Conservation (phyloP, 1,140 invertebrate species). For the Trichogramma pretiosum region DNA sequence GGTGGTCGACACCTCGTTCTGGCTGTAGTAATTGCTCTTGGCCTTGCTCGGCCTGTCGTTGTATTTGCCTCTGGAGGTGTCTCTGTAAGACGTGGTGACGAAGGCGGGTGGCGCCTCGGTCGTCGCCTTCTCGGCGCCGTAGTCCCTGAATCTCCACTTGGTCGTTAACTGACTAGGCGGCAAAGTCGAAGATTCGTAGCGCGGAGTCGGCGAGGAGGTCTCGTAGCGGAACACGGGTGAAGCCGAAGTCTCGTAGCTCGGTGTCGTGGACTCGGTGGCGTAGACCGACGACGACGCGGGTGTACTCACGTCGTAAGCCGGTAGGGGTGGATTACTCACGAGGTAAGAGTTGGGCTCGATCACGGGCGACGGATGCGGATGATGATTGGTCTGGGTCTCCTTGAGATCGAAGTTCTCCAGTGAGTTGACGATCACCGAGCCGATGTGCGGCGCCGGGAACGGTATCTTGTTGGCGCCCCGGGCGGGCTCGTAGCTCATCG, state of each 20-base stretch:
- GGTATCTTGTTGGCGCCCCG: slow-evolving; percentile 73
- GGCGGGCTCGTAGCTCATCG: slow-evolving; percentile 70
- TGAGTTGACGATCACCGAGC: slow-evolving; percentile 65
- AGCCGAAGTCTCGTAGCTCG: slow-evolving; percentile 26
- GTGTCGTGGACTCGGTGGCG: slow-evolving; percentile 25
- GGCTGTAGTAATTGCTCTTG: slow-evolving; percentile 14
- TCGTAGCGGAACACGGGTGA: too few relatives aligned
- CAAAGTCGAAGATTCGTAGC: slow-evolving; percentile 23
- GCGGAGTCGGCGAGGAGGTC: slow-evolving; percentile 26
- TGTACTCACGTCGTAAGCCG: slow-evolving; percentile 28
- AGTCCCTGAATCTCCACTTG: slow-evolving; percentile 28
- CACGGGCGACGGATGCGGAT: slow-evolving; percentile 25
- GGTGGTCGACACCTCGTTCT: slow-evolving; percentile 9
- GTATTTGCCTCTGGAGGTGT: slow-evolving; percentile 17
- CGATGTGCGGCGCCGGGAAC: slow-evolving; percentile 74
- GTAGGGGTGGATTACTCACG: slow-evolving; percentile 19
- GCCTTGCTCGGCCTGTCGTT: slow-evolving; percentile 18
- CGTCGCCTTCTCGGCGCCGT: slow-evolving; percentile 23
- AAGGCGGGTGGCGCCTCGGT: slow-evolving; percentile 16
- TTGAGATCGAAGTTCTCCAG: slow-evolving; percentile 23
- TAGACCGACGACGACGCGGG: slow-evolving; percentile 26
- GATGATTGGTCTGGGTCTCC: slow-evolving; percentile 20
- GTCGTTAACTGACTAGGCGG: slow-evolving; percentile 19
- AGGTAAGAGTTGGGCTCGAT: slow-evolving; percentile 34
- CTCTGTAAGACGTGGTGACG: slow-evolving; percentile 12